Conservation (phyloP, 2,797 vertebrate species). For the Tragopan temminckii region DNA sequence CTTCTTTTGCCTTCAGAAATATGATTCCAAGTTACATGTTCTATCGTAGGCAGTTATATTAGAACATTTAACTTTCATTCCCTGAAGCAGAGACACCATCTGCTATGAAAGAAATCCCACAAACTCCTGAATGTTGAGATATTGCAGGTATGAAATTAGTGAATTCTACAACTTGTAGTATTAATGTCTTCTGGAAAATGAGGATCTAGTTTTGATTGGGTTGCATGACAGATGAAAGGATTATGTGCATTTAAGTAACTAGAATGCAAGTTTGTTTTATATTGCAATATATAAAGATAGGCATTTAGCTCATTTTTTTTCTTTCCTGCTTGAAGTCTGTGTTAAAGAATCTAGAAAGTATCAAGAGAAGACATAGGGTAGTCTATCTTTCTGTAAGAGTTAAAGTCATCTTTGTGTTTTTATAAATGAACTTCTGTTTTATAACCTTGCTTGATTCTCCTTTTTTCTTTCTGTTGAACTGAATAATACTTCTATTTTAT, state of each 20-base stretch:
- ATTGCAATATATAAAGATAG: not conserved
- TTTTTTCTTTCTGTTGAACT: not conserved
- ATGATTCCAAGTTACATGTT: not conserved
- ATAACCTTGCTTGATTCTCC: not conserved
- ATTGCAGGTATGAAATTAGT: not conserved
- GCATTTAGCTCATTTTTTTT: not conserved
- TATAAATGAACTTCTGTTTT: not conserved
- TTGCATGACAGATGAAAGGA: not conserved
- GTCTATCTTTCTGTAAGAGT: not conserved
- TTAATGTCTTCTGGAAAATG: not conserved
- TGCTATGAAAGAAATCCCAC: not conserved
- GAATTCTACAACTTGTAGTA: not conserved
- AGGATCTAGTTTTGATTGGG: not conserved
- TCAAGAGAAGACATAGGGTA: not conserved
- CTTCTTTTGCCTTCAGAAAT: not conserved
- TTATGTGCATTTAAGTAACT: not conserved
- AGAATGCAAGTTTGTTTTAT: not conserved
- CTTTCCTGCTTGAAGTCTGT: not conserved
- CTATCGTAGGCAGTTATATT: not conserved
- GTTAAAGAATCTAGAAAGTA: not conserved
- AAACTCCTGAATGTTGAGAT: not conserved
- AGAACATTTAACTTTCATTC: not conserved
- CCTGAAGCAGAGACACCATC: not conserved
- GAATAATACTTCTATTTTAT: conserved; percentile 31
- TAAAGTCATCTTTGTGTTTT: not conserved